These are phyloP conservation scores for Chelonoidis abingdonii DNA, from an alignment of 2,113 vertebrate species.

Conservation along the genomic window DNA sequence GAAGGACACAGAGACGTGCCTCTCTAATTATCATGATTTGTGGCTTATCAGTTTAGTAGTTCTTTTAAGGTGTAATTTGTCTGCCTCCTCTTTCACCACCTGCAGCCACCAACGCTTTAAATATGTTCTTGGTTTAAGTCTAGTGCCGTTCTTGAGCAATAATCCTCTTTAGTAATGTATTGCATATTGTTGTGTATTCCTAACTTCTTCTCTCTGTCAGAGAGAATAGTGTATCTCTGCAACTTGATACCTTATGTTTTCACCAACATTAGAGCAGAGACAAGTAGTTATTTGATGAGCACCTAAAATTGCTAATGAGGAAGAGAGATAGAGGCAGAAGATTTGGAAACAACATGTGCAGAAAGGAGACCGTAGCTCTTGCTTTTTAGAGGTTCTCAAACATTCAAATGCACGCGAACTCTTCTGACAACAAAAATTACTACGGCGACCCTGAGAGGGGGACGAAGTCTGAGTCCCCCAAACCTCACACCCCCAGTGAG, in stretches of 20 bases:
- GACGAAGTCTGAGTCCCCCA: no score
- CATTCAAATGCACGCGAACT: no score
- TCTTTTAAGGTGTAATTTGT: no score
- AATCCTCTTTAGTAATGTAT: not conserved
- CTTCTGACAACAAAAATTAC: no score
- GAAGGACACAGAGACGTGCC: accelerated
- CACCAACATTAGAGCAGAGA: constrained; percentile 54
- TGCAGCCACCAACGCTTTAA: no score
- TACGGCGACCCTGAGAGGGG: no score
- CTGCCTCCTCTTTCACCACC: no score
- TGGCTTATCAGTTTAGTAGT: not conserved
- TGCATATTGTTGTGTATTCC: not conserved
- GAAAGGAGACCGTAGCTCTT: not conserved
- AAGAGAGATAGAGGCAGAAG: not conserved
- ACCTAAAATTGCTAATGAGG: no score
- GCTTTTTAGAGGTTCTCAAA: no score
- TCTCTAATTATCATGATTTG: not conserved
- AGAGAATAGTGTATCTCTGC: not conserved
- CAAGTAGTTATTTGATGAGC: not conserved
- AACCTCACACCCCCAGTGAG: no score
- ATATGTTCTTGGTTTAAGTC: not conserved
- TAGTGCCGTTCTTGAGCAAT: not conserved
- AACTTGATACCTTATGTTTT: not conserved
- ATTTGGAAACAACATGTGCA: not conserved
- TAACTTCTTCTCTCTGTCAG: not conserved